phyloP scores from a whole-genome alignment of 2,113 vertebrate genomes.

The Abramis brama region DNA sequence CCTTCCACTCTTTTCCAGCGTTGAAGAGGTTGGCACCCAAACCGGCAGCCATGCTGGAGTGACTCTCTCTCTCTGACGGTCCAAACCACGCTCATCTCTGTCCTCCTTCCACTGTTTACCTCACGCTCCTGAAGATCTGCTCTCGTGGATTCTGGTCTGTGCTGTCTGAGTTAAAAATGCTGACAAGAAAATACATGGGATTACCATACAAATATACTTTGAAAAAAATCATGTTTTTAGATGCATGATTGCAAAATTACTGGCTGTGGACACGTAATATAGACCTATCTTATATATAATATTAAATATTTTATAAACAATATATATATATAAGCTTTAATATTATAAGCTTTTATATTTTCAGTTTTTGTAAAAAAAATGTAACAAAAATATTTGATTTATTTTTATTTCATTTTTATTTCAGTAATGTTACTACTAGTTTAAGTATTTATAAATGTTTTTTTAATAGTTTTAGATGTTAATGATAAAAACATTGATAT shows the following conservation, averaged over 20 bases:
- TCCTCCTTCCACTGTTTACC: background rate
- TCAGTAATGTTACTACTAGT: background rate
- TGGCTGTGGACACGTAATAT: background rate
- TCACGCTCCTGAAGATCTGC: background rate
- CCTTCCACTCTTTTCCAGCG: conserved; percentile 2
- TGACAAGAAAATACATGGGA: background rate
- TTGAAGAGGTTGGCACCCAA: conserved; percentile 31
- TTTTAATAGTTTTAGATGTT: background rate
- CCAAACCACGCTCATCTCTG: background rate
- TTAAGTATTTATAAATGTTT: background rate
- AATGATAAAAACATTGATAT: background rate
- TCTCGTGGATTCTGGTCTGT: background rate
- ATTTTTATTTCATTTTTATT: background rate
- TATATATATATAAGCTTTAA: too few relatives aligned
- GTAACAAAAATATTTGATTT: background rate
- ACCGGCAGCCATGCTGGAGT: background rate
- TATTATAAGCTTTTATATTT: background rate
- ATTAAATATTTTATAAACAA: too few relatives aligned
- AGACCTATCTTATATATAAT: too few relatives aligned
- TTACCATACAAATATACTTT: background rate
- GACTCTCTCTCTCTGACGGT: background rate
- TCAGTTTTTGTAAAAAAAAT: background rate
- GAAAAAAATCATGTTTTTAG: too few relatives aligned
- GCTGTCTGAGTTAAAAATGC: background rate
- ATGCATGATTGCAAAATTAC: background rate